A percentile compares a stretch with the other conserved stretches of the same genome.
Conservation (phyloP, 2,888 invertebrate genomes). For the Amphipyra berbera region DNA sequence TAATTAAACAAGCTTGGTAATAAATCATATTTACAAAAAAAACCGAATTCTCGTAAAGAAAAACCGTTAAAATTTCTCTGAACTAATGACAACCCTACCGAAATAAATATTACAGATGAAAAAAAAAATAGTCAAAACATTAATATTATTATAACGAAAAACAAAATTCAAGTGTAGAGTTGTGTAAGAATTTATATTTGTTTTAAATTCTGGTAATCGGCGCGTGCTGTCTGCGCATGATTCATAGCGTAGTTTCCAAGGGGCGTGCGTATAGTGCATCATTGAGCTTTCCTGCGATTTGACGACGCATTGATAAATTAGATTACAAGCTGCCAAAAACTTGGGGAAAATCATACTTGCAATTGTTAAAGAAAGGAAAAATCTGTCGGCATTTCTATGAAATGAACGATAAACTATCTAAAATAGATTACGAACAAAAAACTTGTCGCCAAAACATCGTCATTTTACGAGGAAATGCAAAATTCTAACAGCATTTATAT, state of each 20-base stretch:
- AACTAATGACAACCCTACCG: too few species aligned
- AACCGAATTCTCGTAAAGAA: background rate
- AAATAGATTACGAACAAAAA: constrained; percentile 3
- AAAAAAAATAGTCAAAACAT: constrained; percentile 5
- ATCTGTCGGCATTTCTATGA: constrained; percentile 11
- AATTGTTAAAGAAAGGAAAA: constrained; percentile 1
- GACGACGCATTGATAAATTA: background rate
- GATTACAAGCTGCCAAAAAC: background rate
- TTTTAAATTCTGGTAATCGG: constrained; percentile 1
- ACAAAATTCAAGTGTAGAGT: background rate
- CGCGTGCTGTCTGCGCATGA: constrained; percentile 28
- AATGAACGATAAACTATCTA: background rate
- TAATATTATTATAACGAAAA: constrained; percentile 20
- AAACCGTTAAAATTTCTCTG: background rate
- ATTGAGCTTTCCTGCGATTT: background rate
- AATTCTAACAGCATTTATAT: background rate
- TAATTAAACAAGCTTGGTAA: too few species aligned
- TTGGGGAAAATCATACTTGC: background rate
- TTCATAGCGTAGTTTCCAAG: constrained; percentile 24
- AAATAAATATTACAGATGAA: too few species aligned
- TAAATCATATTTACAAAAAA: too few species aligned
- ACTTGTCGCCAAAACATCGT: constrained; percentile 5
- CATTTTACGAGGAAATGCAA: constrained; percentile 44
- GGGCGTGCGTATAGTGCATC: constrained; percentile 15
- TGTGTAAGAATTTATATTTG: constrained; percentile 1